Evolutionary conservation across 2,113 vertebrate species (phyloP).

Genomic region (Campylorhamphus procurvoides): DNA sequence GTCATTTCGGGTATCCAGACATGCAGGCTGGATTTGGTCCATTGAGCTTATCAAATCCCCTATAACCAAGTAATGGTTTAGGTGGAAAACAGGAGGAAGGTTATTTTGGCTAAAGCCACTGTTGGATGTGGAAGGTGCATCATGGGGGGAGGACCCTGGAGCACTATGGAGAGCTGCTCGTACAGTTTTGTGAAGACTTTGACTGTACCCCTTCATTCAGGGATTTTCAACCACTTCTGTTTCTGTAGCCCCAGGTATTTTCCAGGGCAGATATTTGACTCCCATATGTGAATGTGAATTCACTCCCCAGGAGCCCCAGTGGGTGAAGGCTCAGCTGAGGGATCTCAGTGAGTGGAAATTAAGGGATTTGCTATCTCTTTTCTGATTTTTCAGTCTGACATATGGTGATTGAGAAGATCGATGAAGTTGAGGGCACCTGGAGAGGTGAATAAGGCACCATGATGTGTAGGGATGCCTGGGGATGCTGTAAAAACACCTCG

Average conservation of each 20-base stretch:
- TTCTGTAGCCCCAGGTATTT: not conserved
- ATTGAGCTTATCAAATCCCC: not conserved
- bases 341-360: rapidly evolving
- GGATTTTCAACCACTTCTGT: not conserved
- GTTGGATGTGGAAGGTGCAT: not conserved
- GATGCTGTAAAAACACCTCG: not conserved
- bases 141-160: not conserved
- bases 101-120: not conserved
- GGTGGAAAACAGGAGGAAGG: not conserved
- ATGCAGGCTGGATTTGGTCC: not conserved
- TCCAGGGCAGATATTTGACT: not conserved
- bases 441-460: not conserved
- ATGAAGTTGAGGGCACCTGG: not conserved
- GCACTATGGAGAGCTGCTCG: not conserved
- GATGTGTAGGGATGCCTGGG: not conserved
- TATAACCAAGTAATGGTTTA: not conserved
- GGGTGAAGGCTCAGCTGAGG: not conserved
- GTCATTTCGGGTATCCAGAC: not conserved
- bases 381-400: not conserved
- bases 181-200: rapidly evolving
- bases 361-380: not conserved
- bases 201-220: not conserved
- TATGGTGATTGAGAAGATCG: not conserved
- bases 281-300: rapidly evolving
- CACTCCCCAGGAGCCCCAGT: rapidly evolving